These are phyloP conservation scores for Drosophila nannoptera DNA, from an alignment of 1,140 invertebrate genomes.

Conservation along the genomic window DNA sequence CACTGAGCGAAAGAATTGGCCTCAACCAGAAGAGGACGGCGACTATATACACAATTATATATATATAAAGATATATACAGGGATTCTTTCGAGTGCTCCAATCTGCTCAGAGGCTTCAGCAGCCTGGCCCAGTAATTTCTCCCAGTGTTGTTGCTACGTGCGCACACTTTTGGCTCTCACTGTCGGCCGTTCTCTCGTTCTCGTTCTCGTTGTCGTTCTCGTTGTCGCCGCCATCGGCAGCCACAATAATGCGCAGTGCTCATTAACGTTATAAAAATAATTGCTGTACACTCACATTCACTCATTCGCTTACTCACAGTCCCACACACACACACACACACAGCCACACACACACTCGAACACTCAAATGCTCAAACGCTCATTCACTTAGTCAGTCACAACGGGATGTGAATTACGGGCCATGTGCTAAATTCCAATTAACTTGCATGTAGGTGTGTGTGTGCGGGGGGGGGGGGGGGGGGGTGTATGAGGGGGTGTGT, in stretches of 20 bases:
- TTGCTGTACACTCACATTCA: constrained; percentile 54
- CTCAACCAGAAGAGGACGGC: too few species aligned
- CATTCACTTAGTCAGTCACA: constrained; percentile 13
- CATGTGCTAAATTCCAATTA: constrained; percentile 73
- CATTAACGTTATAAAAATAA: constrained; percentile 78
- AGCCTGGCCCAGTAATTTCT: not conserved
- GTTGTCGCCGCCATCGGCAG: constrained; percentile 31
- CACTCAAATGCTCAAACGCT: not conserved
- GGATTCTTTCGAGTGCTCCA: too few species aligned
- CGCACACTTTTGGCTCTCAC: constrained; percentile 31
- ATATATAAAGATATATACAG: too few species aligned
- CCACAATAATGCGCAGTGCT: constrained; percentile 68
- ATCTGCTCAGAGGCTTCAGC: too few species aligned
- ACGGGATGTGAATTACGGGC: constrained; percentile 43
- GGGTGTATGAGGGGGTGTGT: constrained; percentile 9
- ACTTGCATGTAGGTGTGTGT: constrained; percentile 30
- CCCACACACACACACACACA: constrained; percentile 20
- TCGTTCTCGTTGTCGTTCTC: constrained; percentile 3
- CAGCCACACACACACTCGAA: not conserved
- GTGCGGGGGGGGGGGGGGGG: constrained; percentile 6
- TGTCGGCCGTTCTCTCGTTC: constrained; percentile 23
- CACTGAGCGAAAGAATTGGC: constrained; percentile 3
- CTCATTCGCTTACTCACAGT: constrained; percentile 17
- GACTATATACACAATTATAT: too few species aligned
- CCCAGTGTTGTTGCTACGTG: constrained; percentile 42